phyloP scores from a whole-genome alignment of 2,113 vertebrate genomes.

The Microcebus ravelobensis region DNA sequence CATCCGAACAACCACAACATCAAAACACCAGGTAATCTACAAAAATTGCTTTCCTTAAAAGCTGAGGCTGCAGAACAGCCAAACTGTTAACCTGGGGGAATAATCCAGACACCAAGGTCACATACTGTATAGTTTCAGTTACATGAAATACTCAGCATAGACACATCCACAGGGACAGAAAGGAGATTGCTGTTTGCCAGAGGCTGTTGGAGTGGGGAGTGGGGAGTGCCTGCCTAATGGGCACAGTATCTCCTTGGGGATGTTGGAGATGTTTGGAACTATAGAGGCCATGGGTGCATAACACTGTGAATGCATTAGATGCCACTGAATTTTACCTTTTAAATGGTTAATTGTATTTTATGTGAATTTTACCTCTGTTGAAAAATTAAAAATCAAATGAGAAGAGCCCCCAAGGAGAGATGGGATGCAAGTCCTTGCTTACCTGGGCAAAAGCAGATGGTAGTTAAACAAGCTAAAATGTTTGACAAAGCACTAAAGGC shows the following conservation, averaged over 20 bases:
- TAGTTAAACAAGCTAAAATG: neutral
- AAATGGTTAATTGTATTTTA: neutral
- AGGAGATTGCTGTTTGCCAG: neutral
- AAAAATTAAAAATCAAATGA: neutral
- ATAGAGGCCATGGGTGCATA: neutral
- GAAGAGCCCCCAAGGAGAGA: neutral
- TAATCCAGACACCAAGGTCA: neutral
- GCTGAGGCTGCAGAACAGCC: no score
- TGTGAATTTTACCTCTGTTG: neutral
- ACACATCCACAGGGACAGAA: neutral
- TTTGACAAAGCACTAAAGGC: neutral
- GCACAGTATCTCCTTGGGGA: neutral
- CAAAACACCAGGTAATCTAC: accelerated
- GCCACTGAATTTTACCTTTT: neutral
- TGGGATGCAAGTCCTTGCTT: neutral
- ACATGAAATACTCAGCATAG: neutral
- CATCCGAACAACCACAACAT: neutral
- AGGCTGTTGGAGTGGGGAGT: no score
- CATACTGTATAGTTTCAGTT: no score
- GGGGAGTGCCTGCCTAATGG: neutral
- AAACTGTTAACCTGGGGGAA: neutral
- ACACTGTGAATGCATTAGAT: neutral
- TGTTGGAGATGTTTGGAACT: neutral
- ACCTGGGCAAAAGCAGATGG: no score
- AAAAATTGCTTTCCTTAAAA: neutral